Conservation (phyloP, 2,888 invertebrate genomes). For the Lasioglossum oenotherae region DNA sequence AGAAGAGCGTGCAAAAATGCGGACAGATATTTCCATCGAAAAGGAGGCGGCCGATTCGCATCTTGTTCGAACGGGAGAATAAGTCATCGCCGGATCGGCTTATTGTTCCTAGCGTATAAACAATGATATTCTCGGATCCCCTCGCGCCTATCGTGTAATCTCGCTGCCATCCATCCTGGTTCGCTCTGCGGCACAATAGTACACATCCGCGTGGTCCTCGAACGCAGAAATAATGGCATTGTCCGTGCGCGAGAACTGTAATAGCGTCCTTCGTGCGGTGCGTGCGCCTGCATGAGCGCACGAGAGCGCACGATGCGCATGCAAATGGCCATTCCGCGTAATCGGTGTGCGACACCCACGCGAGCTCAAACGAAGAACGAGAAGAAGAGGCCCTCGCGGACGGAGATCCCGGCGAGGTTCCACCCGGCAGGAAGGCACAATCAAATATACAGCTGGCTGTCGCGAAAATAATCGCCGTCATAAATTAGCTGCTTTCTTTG, state of each 20-base stretch:
- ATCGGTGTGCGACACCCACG: conserved; percentile 56
- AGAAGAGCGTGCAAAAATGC: not conserved
- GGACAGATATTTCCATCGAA: conserved; percentile 28
- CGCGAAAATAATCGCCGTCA: conserved; percentile 41
- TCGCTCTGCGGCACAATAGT: conserved; percentile 63
- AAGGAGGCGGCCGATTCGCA: not conserved
- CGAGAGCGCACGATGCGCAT: conserved; percentile 11
- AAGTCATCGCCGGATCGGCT: conserved; percentile 65
- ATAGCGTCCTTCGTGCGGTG: conserved; percentile 40
- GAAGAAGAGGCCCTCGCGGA: conserved; percentile 24
- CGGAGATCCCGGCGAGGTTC: conserved; percentile 10
- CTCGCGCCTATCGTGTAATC: conserved; percentile 68
- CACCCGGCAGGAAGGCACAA: not conserved
- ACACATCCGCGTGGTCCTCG: conserved; percentile 62
- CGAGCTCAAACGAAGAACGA: conserved; percentile 44
- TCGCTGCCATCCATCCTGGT: conserved; percentile 61
- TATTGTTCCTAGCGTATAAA: conserved; percentile 58
- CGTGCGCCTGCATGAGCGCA: conserved; percentile 16
- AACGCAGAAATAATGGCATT: conserved; percentile 68
- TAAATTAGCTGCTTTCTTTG: conserved; percentile 36
- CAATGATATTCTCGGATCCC: conserved; percentile 53
- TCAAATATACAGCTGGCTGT: conserved; percentile 34
- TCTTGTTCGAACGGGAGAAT: conserved; percentile 39
- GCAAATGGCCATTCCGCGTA: conserved; percentile 45
- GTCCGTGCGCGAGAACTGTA: conserved; percentile 59